Evolutionary conservation across 2,797 vertebrate species (phyloP).

Genomic region (Sphenodon punctatus): DNA sequence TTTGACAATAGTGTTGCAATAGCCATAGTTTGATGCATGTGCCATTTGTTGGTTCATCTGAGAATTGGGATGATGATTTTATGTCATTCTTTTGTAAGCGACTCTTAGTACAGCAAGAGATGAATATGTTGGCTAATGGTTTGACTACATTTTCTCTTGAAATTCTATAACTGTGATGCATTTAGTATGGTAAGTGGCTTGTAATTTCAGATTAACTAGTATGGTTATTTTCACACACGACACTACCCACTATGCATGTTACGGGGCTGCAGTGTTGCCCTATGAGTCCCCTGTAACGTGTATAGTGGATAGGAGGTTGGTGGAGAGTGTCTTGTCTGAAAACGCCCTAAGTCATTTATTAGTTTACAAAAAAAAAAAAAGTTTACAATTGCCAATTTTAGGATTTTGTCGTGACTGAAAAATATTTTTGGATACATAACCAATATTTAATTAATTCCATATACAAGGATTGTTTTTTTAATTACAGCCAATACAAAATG

Average conservation of each 20-base stretch:
- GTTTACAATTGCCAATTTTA: slow-evolving; percentile 50
- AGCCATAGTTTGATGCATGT: neutral
- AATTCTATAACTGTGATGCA: slow-evolving; percentile 39
- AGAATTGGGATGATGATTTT: neutral
- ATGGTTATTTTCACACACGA: too few relatives aligned
- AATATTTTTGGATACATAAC: slow-evolving; percentile 13
- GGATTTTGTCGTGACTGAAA: slow-evolving; percentile 28
- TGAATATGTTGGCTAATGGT: neutral
- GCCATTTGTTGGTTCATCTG: neutral
- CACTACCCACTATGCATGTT: too few relatives aligned
- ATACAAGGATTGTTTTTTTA: neutral
- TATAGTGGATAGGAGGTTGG: too few relatives aligned
- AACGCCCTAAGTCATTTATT: too few relatives aligned
- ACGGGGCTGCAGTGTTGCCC: too few relatives aligned
- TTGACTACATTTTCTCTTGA: slow-evolving; percentile 27
- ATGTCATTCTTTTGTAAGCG: neutral
- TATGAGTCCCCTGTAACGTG: too few relatives aligned
- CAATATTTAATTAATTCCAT: slow-evolving; percentile 46
- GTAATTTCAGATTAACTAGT: slow-evolving; percentile 58
- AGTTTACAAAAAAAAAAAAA: too few relatives aligned
- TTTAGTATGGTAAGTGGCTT: slow-evolving; percentile 30
- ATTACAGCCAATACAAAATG: neutral
- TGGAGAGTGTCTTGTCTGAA: too few relatives aligned
- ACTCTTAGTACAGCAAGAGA: neutral
- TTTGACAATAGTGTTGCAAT: too few relatives aligned